Conservation (phyloP, 2,888 invertebrate species). For the Julus scandinavius region DNA sequence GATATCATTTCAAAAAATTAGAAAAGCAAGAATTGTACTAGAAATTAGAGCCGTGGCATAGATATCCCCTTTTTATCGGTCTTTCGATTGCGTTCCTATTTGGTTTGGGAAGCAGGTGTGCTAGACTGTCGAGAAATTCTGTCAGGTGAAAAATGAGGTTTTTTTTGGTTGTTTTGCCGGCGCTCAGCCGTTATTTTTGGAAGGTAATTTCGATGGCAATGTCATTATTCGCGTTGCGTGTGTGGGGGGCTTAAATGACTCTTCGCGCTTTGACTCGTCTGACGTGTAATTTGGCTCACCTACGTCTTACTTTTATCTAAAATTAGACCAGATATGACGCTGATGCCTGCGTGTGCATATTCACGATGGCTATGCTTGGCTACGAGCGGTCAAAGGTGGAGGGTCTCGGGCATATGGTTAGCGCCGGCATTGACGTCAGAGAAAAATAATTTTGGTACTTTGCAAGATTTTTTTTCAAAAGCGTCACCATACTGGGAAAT, state of each 20-base stretch:
- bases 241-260: neutral
- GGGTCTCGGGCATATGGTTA: neutral
- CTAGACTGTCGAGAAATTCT: neutral
- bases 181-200: neutral
- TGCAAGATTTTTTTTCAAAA: neutral
- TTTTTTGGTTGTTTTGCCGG: neutral
- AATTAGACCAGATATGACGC: neutral
- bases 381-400: conserved; percentile 1
- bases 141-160: neutral
- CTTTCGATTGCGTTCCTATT: neutral
- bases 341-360: neutral
- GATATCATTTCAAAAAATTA: no score
- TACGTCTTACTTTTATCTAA: conserved; percentile 8
- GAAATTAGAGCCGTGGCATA: neutral
- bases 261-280: neutral
- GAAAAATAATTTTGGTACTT: neutral
- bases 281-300: conserved; percentile 19
- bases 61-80: neutral
- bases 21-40: neutral
- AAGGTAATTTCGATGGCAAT: conserved; percentile 19
- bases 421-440: neutral
- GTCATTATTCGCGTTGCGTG: neutral
- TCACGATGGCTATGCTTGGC: neutral
- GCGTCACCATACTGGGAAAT: neutral
- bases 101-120: neutral